Evolutionary conservation across 2,797 vertebrate species (phyloP), one percentile per base, ranked within the genome.

Genomic region (Rhabdophis nuchalis): DNA sequence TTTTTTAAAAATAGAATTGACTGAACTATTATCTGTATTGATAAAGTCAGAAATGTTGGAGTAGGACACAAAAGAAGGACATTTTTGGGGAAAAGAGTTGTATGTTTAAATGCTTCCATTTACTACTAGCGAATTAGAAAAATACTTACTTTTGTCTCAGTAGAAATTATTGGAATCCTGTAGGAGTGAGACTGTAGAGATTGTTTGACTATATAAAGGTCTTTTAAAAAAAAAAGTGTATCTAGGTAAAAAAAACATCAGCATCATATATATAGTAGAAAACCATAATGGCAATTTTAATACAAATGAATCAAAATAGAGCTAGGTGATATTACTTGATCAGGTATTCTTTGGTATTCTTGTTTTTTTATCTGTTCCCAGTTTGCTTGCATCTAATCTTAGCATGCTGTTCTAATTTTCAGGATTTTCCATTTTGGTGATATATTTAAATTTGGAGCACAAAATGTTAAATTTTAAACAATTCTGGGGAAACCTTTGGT

Each of bases 281-380:
- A 95, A 92, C 61, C 95, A 89, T 93, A 95, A 87, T 93, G 64
- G n/a, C 92, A 89, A 93, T 92, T 95, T 96, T 93, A 85, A 91
- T 92, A 60, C 58, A 92, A 94, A 36, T 36, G 95, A 96, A 52
- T 91, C 72, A 93, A 93, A 94, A 94, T 85, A 41, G 88, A 86
- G 58, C 18, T 61, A 61, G 10, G 27, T 58, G 57, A 25, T 58
- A 58, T 58, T 25, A 9, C 20, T 58, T 60, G 58, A 60, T 11
- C 9, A 4, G 25, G 10, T 60, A 12, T 60, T 60, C 58, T 27
- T 60, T 60, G 25, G 10, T 60, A 11, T 60, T 27, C 58, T 60
- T 29, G 25, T 60, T 60, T 10, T 60, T 60, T 60, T 3, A 29
- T 60, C 58, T 60, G 25, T 60, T 60, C 7, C 25, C 7, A 27